Base-by-base conservation (phyloP, 2,888 invertebrate genomes). In the Torymus auratus region DNA sequence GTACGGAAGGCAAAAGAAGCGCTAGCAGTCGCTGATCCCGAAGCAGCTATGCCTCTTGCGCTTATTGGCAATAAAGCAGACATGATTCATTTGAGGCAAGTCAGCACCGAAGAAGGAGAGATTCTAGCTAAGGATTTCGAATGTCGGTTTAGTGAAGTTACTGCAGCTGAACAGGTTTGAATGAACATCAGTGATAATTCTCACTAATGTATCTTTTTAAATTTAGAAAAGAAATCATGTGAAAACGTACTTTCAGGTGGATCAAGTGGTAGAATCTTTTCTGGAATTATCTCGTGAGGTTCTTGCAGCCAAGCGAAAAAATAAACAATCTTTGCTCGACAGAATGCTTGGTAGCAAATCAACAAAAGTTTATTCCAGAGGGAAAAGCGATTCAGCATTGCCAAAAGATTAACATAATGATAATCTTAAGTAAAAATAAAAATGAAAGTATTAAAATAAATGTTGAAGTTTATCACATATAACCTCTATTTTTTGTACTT, bases 51-150 rank as follows among this genome's bases (percentile, higher is more conserved):
- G 82, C 96, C 97, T 0, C 93, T 96, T 55, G 94, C 96, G n/a
- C 92, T 97, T n/a, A 95, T 97, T 52, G 97, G 95, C 60, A 97
- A 97, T 88, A 97, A 97, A 91, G 95, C 95, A 23, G 97, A 97
- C 88, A 96, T 97, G 96, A 95, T 97, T 83, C 97, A 97, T 91
- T 91, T 97, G 84, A 93, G 97, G 86, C 96, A 97, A 93, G 96
- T 97, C 74, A 96, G 95, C 88, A 93, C 94, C 3, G 97, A 97
- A 87, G 97, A 97, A 91, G 97, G 97, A 53, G 96, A 96, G 89
- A 96, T 96, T 85, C 91, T 97, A 71, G 97, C 97, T 12, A 96
- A 96, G 89, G 96, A 97, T 89, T 95, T 96, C 88, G 97, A 97
- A 88, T 97, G 97, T 91, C 95, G 94, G 88, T 97, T 97, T 91